A percentile compares a stretch with the other conserved stretches of the same genome.
Conservation (phyloP, 2,113 vertebrate species). For the Carollia perspicillata region DNA sequence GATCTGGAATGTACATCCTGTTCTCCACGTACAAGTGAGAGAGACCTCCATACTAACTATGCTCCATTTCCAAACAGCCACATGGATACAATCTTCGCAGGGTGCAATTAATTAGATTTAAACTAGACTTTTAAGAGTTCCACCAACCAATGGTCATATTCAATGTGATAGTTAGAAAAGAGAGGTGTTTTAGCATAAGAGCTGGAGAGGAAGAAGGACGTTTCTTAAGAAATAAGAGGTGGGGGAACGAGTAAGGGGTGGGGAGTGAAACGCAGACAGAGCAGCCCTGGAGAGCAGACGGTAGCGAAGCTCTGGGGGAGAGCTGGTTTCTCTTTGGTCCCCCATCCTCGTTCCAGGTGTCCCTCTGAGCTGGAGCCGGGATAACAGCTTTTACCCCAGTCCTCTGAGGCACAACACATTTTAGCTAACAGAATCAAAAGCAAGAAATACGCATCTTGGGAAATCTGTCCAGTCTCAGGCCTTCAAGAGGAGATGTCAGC, state of each 20-base stretch:
- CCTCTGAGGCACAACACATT: neutral
- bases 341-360: neutral
- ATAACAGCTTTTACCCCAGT: neutral
- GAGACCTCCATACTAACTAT: neutral
- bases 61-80: neutral
- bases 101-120: conserved; percentile 37
- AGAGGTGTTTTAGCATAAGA: neutral
- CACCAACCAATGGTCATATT: neutral
- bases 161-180: neutral
- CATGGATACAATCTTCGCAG: neutral
- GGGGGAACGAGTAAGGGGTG: neutral
- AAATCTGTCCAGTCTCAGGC: conserved; percentile 6
- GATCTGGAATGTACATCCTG: neutral
- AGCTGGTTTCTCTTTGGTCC: neutral
- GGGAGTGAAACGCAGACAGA: neutral
- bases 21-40: neutral
- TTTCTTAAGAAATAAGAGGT: neutral
- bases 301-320: neutral
- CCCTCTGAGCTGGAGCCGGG: neutral
- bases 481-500: neutral
- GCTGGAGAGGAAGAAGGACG: neutral
- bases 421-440: conserved; percentile 12
- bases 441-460: neutral
- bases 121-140: conserved; percentile 6
- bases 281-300: neutral